Evolutionary conservation across 2,113 vertebrate species (phyloP).

Genomic region (Hypomesus transpacificus): DNA sequence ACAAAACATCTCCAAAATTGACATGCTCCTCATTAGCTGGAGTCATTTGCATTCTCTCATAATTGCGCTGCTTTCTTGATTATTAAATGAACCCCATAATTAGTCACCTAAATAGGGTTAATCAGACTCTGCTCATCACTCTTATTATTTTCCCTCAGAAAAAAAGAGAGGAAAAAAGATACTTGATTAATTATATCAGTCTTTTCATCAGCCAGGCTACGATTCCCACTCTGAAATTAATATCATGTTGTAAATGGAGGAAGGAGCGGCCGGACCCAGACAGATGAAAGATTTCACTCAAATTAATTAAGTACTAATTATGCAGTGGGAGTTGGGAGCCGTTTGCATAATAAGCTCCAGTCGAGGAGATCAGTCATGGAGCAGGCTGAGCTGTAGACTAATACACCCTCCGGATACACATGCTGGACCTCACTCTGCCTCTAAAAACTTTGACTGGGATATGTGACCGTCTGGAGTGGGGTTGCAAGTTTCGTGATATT

Average conservation of each 20-base stretch:
- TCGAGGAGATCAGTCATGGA: constrained; percentile 74
- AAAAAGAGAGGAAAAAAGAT: constrained; percentile 81
- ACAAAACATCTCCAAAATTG: constrained; percentile 71
- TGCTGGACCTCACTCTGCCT: too few relatives aligned
- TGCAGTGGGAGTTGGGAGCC: constrained; percentile 74
- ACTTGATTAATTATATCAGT: constrained; percentile 92
- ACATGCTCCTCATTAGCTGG: constrained; percentile 68
- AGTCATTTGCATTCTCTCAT: constrained; percentile 74
- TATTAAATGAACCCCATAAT: constrained; percentile 95
- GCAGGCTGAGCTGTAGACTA: constrained; percentile 55
- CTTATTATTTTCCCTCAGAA: constrained; percentile 82
- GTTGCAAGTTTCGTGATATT: constrained; percentile 63
- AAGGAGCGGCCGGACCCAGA: constrained; percentile 84
- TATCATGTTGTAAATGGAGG: constrained; percentile 92
- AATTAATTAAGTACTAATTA: constrained; percentile 92
- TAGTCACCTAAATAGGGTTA: constrained; percentile 86
- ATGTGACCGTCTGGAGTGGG: constrained; percentile 36
- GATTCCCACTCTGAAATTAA: constrained; percentile 81
- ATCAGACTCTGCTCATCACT: constrained; percentile 85
- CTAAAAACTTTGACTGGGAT: too few relatives aligned
- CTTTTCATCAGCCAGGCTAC: constrained; percentile 78
- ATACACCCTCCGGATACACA: constrained; percentile 66
- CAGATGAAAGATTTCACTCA: constrained; percentile 92
- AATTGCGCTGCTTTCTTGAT: constrained; percentile 82
- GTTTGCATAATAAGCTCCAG: constrained; percentile 82